Base-by-base conservation (phyloP, 2,888 invertebrate species). In the Pteria penguin region DNA sequence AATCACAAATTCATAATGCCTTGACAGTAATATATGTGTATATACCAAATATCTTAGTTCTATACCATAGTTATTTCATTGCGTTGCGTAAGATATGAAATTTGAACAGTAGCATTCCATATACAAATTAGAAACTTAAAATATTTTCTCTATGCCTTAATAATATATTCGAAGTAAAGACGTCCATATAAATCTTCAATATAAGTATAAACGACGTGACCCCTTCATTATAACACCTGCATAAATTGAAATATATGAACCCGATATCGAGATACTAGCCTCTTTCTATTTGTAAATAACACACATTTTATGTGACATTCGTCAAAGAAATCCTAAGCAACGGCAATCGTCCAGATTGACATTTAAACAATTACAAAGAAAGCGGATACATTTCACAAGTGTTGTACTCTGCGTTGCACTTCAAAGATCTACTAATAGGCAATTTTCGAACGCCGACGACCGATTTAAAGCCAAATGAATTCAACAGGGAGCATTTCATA, bases 361-460 rank as follows among this genome's bases (percentile, higher is more conserved):
- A 71, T 71, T 62, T 71, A 27, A 31, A 29, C 36, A 61, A 27
- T 29, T 31, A 71, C 71, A 71, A 71, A 61, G 14, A 45, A 62
- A 11, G 27, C 27, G 22, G 61, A 71, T 61, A 71, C 71, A 71
- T 71, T 71, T 71, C 45, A 61, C 52, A 45, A 61, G 29, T 61
- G 22, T 45, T 33, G 45, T 29, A 61, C 61, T 61, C 61, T 29
- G 27, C 45, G n/a, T 54, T 61, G 31, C 54, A 71, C 71, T 61
- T 71, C 71, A 71, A 71, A 71, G 71, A 61, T 29, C 29, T n/a
- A 14, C 71, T 71, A 71, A 71, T 71, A 71, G 71, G n/a, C 71
- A 36, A 71, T 52, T 71, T 71, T 26, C 45, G 36, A 33, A 27
- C 24, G 61, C 52, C 54, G 62, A 71, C 71, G 58, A 71, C 61